Conservation (phyloP, 2,113 vertebrate species). For the Micromys minutus region DNA sequence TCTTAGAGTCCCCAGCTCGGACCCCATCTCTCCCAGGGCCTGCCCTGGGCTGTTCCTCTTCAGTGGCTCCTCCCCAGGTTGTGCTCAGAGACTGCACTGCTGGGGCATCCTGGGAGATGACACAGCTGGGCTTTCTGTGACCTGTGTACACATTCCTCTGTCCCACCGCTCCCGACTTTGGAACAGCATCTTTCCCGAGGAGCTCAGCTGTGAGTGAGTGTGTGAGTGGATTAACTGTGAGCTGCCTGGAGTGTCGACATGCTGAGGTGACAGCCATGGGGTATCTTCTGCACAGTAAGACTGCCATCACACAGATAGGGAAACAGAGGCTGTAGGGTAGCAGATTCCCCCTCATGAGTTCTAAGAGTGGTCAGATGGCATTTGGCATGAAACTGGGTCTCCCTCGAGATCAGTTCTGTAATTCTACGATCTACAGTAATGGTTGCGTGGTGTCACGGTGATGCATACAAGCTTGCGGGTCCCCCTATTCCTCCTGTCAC, state of each 20-base stretch:
- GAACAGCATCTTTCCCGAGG: not conserved
- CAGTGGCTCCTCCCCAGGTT: not conserved
- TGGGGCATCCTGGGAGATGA: not conserved
- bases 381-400: not conserved
- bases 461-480: not conserved
- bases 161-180: not conserved
- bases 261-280: not conserved
- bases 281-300: not conserved
- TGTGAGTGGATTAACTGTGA: not conserved
- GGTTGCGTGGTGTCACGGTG: not conserved
- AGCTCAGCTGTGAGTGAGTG: not conserved
- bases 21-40: not conserved
- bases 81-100: not conserved
- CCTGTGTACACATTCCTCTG: not conserved
- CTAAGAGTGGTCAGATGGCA: not conserved
- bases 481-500: not conserved
- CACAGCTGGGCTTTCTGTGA: not conserved
- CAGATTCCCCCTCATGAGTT: not conserved
- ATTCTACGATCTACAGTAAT: not conserved
- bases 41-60: not conserved
- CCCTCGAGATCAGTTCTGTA: rapidly evolving
- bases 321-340: not conserved
- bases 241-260: not conserved
- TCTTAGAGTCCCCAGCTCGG: not conserved
- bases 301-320: not conserved